Evolutionary conservation across 2,888 invertebrate species (phyloP), one percentile per base, ranked within the genome.

Genomic region (Cryptocheilus praepositus): DNA sequence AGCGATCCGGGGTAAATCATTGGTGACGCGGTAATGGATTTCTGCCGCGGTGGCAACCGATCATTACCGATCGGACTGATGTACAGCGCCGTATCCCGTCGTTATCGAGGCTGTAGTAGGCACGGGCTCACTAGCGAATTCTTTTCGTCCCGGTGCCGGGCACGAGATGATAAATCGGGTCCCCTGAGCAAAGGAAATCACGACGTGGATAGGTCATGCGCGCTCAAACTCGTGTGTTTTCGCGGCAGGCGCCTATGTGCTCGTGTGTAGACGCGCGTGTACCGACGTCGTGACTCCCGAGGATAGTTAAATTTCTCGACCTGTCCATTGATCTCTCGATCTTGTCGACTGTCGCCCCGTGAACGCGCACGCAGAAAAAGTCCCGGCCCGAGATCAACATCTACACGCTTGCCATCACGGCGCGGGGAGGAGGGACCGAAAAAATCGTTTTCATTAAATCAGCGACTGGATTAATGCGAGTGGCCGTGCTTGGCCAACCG

Each of bases 261-360:
- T 25, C 36, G 36, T 49, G 16, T 16, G 49, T 18, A 49, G 21
- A 16, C 3, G 43, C 58, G 45, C 44, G 54, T 49, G 62, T 7
- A 49, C 16, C 59, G 58, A 51, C 62, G 71, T 67, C 71, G 76
- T 74, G 74, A 70, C 79, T 78, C 68, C 75, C 76, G 66, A 63
- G 75, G 79, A 80, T 83, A 80, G 78, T 81, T 84, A 80, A 83
- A 84, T 83, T 82, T 76, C 71, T 77, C 79, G 82, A 79, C 83
- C 83, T 82, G 81, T 80, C 74, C 76, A 59, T 64, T 61, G 79
- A 81, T 77, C 80, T 79, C 73, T 75, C 76, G 77, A 76, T 77
- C 82, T 73, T 77, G 65, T 69, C 70, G 67, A 57, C 68, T 1
- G 75, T 66, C 69, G 70, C 78, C 58, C 75, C 70, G 69, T 67